A percentile compares a stretch with the other conserved stretches of the same genome.
phyloP scores from a whole-genome alignment of 2,888 invertebrate species.

The Hypercompe scribonia region DNA sequence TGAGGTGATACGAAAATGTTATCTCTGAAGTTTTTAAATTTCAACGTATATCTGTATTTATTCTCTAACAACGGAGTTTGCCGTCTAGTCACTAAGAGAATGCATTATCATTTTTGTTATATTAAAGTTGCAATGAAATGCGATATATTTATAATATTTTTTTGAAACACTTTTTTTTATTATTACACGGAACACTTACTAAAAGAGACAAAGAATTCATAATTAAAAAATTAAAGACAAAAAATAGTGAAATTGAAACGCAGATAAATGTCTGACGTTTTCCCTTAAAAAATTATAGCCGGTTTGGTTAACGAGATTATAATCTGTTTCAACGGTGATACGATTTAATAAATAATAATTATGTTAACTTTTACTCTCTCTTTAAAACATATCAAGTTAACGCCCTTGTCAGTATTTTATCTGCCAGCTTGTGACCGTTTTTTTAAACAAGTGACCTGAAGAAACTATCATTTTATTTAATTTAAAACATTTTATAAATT shows the following conservation, averaged over 20 bases:
- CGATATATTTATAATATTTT: background rate
- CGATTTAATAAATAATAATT: background rate
- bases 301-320: conserved; percentile 34
- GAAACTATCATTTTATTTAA: background rate
- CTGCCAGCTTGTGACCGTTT: background rate
- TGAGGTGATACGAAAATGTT: background rate
- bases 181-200: conserved; percentile 16
- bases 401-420: background rate
- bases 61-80: background rate
- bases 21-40: background rate
- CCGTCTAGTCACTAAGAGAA: background rate
- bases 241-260: conserved; percentile 18
- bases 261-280: conserved; percentile 30
- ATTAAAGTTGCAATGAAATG: background rate
- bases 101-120: background rate
- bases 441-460: background rate
- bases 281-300: conserved; percentile 41
- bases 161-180: conserved; percentile 10
- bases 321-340: background rate
- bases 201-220: conserved; percentile 10
- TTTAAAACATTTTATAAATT: background rate
- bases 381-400: background rate
- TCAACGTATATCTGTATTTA: background rate
- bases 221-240: conserved; percentile 32
- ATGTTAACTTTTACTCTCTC: background rate